Evolutionary conservation across 2,888 invertebrate species (phyloP).

Genomic region (Drosophila austrosaltans): DNA sequence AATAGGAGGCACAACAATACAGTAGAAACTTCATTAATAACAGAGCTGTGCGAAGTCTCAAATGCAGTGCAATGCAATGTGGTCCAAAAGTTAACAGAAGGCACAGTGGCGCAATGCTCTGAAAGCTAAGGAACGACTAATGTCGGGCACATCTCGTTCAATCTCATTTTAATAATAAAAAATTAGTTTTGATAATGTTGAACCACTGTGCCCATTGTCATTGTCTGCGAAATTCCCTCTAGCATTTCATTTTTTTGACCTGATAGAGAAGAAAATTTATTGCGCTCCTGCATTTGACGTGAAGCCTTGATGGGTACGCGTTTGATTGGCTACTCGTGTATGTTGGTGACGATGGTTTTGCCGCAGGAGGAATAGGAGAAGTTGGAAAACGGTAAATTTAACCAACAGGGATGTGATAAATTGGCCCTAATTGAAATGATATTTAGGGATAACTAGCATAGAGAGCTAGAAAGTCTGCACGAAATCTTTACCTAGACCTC

Average conservation of each 20-base stretch:
- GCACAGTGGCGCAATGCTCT: conserved; percentile 11
- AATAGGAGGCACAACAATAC: conserved; percentile 51
- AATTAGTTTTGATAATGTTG: neutral
- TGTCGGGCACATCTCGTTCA: neutral
- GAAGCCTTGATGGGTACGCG: conserved; percentile 64
- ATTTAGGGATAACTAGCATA: too few relatives aligned
- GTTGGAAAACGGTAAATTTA: too few relatives aligned
- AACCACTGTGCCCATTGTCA: conserved; percentile 39
- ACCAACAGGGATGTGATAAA: neutral
- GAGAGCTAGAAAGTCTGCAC: too few relatives aligned
- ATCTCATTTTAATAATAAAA: neutral
- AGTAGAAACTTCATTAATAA: conserved; percentile 73
- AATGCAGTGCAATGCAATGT: conserved; percentile 47
- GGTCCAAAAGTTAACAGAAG: neutral
- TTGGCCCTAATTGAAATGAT: neutral
- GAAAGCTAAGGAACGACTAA: neutral
- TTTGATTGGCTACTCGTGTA: conserved; percentile 52
- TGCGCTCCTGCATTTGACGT: conserved; percentile 70
- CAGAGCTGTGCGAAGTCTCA: conserved; percentile 63
- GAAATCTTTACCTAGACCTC: neutral
- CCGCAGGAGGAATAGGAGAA: neutral
- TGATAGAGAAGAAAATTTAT: conserved; percentile 63
- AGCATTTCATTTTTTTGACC: conserved; percentile 36
- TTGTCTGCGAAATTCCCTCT: conserved; percentile 47
- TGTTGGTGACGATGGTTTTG: conserved; percentile 31